Base-by-base conservation (phyloP, 1,140 invertebrate species). In the Papilio polyxenes region DNA sequence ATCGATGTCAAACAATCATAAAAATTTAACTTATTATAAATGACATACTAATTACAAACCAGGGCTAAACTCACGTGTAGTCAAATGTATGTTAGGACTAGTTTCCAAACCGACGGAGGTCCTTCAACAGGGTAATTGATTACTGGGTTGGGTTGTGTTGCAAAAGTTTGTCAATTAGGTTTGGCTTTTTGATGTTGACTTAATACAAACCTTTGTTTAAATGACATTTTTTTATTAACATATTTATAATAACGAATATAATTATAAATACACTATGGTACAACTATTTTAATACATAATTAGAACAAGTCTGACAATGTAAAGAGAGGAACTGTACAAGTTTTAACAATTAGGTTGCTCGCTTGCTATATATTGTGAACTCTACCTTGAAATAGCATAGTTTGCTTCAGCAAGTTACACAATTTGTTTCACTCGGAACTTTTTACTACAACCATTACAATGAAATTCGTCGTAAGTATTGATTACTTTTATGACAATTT, bases 401-500 rank as follows among this genome's bases (percentile, higher is more conserved):
- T 76, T 49, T 75, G 44, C 74, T 75, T 51, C 49, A 51, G 49
- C 20, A 53, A 76, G 20, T 11, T 53, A 51, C 11, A 76, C 20
- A 8, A 76, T 13, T 6, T 23, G 75, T 51, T 20, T 48, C 40
- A 48, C 44, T 23, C 23, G 10, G 8, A 72, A 72, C 31, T 37
- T 37, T 23, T 69, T 6, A 72, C 65, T 72, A 72, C 20, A 75
- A 44, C 40, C 40, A 10, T 49, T 7, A 75, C 8, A 77, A 77
- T 77, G 75, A 77, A 77, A 56, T 51, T 15, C 75, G 75, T 77
- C 6, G 48, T 77, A 15, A 77, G 75, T 77, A 77, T 77, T 31
- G 5, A 20, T 53, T 17, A 17, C 56, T 20, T 20, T 59, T 59
- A 59, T 51, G 9, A 51, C 49, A 51, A 44, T 44, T 44, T n/a